Base-by-base conservation (phyloP, 1,140 invertebrate species). In the Atopsyche davidsoni region DNA sequence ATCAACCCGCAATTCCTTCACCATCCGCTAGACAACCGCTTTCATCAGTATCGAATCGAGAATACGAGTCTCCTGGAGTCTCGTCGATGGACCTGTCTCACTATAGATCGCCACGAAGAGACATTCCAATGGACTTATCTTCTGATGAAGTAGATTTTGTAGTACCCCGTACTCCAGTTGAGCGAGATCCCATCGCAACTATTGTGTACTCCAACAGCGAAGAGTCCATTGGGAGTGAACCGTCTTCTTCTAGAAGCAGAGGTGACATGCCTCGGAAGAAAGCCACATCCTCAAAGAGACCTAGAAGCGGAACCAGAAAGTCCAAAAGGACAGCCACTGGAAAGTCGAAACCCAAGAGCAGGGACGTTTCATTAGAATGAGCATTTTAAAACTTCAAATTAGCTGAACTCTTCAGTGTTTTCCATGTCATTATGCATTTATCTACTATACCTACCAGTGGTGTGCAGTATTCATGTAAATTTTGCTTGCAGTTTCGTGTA, bases 1-100 rank as follows among this genome's bases (percentile, higher is more conserved):
- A n/a, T n/a, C n/a, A n/a, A n/a, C n/a, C n/a, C 14, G 4, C 19
- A 6, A 7, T 28, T 6, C 59, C 51, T 52, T 51, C 58, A 10
- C 45, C 55, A 1, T 57, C 55, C 3, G 45, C 55, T 9, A 46
- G 49, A 18, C 43, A 43, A 18, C 51, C 50, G 4, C 16, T 52
- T 13, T 25, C 48, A 10, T 51, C 48, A 4, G 48, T 51, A 4
- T 36, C 41, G 7, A 13, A 44, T 23, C 34, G 40, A 19, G n/a
- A n/a, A n/a, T 38, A 41, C 25, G 46, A 48, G 3, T 18, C 23
- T 6, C 39, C 24, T 32, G 48, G 45, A 10, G 40, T 36, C 11
- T 4, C 25, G 3, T 35, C 38, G 25, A 11, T 44, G 7, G 21
- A 51, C 16, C 24, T 23, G 3, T 11, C 1, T 23, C 14, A 18